These are phyloP conservation scores for Archips crataeganus DNA, from an alignment of 2,888 invertebrate species.

Conservation along the genomic window DNA sequence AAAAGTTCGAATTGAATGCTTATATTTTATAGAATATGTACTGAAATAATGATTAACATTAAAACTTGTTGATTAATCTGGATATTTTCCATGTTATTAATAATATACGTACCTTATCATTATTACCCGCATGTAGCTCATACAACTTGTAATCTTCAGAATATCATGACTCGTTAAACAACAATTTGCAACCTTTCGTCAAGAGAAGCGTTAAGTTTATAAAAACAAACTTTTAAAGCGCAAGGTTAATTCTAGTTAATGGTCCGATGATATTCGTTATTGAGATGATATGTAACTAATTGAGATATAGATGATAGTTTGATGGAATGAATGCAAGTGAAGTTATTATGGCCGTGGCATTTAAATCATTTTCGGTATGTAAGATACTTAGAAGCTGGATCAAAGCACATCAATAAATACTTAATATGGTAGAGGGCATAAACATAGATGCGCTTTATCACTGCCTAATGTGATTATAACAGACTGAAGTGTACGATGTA, in stretches of 20 bases:
- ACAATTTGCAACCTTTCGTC: slow-evolving; percentile 19
- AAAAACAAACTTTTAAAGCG: slow-evolving; percentile 24
- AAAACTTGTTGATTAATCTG: too few relatives aligned
- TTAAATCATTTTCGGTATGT: background rate
- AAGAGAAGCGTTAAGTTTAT: slow-evolving; percentile 19
- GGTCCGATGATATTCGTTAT: slow-evolving; percentile 9
- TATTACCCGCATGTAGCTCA: too few relatives aligned
- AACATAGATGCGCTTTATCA: too few relatives aligned
- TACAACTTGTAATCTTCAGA: background rate
- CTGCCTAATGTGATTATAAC: too few relatives aligned
- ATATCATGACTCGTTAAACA: slow-evolving; percentile 22
- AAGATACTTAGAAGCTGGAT: background rate
- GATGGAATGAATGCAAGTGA: background rate
- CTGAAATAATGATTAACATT: too few relatives aligned
- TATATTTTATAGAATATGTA: too few relatives aligned
- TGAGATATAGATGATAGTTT: slow-evolving; percentile 1
- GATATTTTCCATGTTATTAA: too few relatives aligned
- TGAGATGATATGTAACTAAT: slow-evolving; percentile 6
- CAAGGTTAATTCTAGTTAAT: slow-evolving; percentile 29
- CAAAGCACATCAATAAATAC: background rate
- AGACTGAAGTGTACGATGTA: too few relatives aligned
- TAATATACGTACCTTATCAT: too few relatives aligned
- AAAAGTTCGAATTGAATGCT: too few relatives aligned
- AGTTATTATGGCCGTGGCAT: slow-evolving; percentile 7
- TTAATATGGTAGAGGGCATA: too few relatives aligned